These are phyloP conservation scores for Anthopleura xanthogrammica DNA, from an alignment of 92 coral and sea anemone species.

Conservation along the genomic window DNA sequence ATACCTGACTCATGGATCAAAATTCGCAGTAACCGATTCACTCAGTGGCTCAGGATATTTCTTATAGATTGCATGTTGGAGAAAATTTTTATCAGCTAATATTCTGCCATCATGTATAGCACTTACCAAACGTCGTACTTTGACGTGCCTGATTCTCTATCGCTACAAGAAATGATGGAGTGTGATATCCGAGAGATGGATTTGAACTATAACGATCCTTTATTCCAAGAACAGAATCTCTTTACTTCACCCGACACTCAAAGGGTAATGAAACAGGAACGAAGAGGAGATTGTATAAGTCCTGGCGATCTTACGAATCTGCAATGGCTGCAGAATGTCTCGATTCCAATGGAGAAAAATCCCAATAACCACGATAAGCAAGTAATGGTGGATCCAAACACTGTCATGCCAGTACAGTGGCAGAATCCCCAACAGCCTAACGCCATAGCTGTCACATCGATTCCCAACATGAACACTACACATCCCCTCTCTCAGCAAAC, in stretches of 20 bases:
- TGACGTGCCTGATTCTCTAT: slow-evolving; percentile 78
- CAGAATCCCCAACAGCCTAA: slow-evolving; percentile 62
- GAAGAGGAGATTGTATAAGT: slow-evolving; percentile 62
- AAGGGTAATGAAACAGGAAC: slow-evolving; percentile 74
- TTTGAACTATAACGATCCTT: slow-evolving; percentile 95
- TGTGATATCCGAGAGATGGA: slow-evolving; percentile 96
- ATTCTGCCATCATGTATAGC: slow-evolving; percentile 75
- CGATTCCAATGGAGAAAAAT: slow-evolving; percentile 95
- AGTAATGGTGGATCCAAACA: slow-evolving; percentile 98
- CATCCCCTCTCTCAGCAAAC: slow-evolving; percentile 66
- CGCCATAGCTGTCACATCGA: slow-evolving; percentile 64
- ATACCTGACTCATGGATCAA: slow-evolving; percentile 67
- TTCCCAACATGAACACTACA: slow-evolving; percentile 47
- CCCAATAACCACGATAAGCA: slow-evolving; percentile 58
- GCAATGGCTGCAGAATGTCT: slow-evolving; percentile 98
- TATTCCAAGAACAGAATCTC: slow-evolving; percentile 77
- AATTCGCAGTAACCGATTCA: slow-evolving; percentile 99
- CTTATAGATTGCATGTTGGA: slow-evolving; percentile 42
- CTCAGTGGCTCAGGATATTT: slow-evolving; percentile 29
- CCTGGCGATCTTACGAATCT: slow-evolving; percentile 94
- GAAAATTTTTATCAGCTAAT: slow-evolving; percentile 47
- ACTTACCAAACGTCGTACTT: slow-evolving; percentile 60
- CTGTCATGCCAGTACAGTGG: slow-evolving; percentile 99
- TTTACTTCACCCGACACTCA: slow-evolving; percentile 63
- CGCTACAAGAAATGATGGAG: slow-evolving; percentile 94